These are phyloP conservation scores for Myiagra hebetior DNA, from an alignment of 2,113 vertebrate species.

Conservation along the genomic window DNA sequence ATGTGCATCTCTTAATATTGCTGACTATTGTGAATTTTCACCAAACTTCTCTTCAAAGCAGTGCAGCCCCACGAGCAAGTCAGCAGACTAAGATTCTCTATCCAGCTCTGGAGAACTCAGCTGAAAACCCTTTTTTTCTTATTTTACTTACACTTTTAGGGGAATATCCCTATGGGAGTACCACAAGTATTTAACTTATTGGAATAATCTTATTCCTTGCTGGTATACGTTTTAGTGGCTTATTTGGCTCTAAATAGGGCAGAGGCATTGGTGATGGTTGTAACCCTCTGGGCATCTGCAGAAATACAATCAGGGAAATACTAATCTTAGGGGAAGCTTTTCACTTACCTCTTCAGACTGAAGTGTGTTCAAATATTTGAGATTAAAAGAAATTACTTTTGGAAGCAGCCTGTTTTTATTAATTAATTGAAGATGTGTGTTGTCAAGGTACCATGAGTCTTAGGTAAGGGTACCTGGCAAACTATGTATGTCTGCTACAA, in stretches of 20 bases:
- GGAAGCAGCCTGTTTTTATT: neutral
- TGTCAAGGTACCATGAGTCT: neutral
- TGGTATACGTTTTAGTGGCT: neutral
- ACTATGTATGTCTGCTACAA: neutral
- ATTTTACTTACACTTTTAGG: neutral
- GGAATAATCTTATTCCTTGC: neutral
- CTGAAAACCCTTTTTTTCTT: neutral
- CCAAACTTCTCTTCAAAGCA: neutral
- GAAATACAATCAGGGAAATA: neutral
- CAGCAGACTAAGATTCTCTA: neutral
- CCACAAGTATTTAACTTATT: neutral
- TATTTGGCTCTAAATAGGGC: neutral
- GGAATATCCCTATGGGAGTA: neutral
- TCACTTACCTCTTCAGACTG: neutral
- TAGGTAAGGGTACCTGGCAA: neutral
- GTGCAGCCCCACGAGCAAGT: neutral
- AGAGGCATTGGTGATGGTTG: neutral
- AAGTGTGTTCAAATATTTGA: neutral
- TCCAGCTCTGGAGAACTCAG: neutral
- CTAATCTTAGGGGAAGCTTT: neutral
- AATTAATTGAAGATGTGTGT: neutral
- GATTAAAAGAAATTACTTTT: neutral
- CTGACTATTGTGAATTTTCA: neutral
- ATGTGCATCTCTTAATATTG: neutral
- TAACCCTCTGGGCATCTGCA: neutral